A percentile compares a stretch with the other conserved stretches of the same genome.
phyloP scores from a whole-genome alignment of 2,888 invertebrate genomes.

The Drosophila subsilvestris region DNA sequence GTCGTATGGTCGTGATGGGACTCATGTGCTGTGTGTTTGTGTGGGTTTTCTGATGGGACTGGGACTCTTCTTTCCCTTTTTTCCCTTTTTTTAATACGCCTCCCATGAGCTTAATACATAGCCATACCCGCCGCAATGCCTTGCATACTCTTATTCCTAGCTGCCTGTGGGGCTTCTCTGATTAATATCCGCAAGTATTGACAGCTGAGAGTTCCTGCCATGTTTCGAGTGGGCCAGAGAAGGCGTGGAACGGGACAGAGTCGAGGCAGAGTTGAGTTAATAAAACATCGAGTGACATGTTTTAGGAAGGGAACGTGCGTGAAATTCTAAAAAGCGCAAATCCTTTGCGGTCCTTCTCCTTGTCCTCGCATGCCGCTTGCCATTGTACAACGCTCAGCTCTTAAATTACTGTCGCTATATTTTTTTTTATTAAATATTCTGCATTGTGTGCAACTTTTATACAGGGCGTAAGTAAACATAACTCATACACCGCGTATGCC shows the following conservation, averaged over 20 bases:
- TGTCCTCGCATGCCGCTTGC: conserved; percentile 3
- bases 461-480: conserved; percentile 44
- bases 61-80: conserved; percentile 40
- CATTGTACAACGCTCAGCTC: conserved; percentile 33
- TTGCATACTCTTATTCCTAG: conserved; percentile 51
- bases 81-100: conserved; percentile 71
- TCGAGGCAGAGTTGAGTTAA: conserved; percentile 62
- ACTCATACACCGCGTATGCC: conserved; percentile 64
- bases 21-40: conserved; percentile 36
- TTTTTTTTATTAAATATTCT: conserved; percentile 61
- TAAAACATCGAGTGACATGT: conserved; percentile 75
- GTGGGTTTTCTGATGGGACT: conserved; percentile 14
- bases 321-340: conserved; percentile 61
- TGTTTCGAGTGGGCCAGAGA: conserved; percentile 18
- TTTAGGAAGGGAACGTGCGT: conserved; percentile 64
- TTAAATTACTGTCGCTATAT: conserved; percentile 62
- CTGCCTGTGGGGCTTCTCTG: conserved; percentile 48
- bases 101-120: conserved; percentile 59
- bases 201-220: conserved; percentile 68
- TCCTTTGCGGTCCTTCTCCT: conserved; percentile 27
- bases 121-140: conserved; percentile 38
- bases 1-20: conserved; percentile 14
- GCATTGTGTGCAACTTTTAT: conserved; percentile 42
- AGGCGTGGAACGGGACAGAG: background rate
- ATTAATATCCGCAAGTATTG: conserved; percentile 76